A percentile compares a stretch with the other conserved stretches of the same genome.
Evolutionary conservation across 2,113 vertebrate species (phyloP).

Genomic region (Neodontobutis hainanensis): DNA sequence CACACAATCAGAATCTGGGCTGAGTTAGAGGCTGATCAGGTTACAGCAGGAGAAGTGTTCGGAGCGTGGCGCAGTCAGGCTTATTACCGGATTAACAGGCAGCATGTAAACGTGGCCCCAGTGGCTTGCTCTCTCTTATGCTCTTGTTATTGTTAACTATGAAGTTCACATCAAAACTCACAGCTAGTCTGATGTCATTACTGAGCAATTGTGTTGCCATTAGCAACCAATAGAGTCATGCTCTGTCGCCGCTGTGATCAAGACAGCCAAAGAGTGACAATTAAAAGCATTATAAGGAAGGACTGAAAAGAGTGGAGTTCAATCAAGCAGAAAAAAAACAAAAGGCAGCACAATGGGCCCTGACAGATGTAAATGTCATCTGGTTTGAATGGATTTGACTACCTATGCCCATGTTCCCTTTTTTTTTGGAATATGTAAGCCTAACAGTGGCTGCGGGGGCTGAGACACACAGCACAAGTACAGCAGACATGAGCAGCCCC

Average conservation of each 20-base stretch:
- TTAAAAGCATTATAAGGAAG: slow-evolving; percentile 23
- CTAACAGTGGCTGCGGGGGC: slow-evolving; percentile 29
- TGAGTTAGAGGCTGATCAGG: slow-evolving; percentile 33
- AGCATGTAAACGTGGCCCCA: slow-evolving; percentile 41
- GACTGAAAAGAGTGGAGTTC: slow-evolving; percentile 43
- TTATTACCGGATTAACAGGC: slow-evolving; percentile 54
- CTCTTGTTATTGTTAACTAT: slow-evolving; percentile 56
- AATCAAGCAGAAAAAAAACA: slow-evolving; percentile 42
- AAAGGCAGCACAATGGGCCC: slow-evolving; percentile 35
- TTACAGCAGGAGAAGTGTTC: slow-evolving; percentile 36
- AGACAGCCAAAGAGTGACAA: slow-evolving; percentile 27
- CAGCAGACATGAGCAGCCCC: slow-evolving; percentile 46
- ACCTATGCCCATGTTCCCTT: slow-evolving; percentile 32
- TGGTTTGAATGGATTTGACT: slow-evolving; percentile 41
- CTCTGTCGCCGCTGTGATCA: slow-evolving; percentile 4
- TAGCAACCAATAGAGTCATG: slow-evolving; percentile 55
- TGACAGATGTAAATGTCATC: slow-evolving; percentile 58
- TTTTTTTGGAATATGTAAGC: slow-evolving; percentile 25
- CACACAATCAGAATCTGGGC: slow-evolving; percentile 34
- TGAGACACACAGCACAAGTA: slow-evolving; percentile 36
- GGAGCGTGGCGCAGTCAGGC: slow-evolving; percentile 44
- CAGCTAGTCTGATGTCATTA: slow-evolving; percentile 38
- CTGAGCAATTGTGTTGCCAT: slow-evolving; percentile 52
- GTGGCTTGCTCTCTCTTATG: slow-evolving; percentile 20
- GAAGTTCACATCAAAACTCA: slow-evolving; percentile 67